Base-by-base conservation (phyloP, 1,140 invertebrate genomes). In the Reticulitermes speratus region DNA sequence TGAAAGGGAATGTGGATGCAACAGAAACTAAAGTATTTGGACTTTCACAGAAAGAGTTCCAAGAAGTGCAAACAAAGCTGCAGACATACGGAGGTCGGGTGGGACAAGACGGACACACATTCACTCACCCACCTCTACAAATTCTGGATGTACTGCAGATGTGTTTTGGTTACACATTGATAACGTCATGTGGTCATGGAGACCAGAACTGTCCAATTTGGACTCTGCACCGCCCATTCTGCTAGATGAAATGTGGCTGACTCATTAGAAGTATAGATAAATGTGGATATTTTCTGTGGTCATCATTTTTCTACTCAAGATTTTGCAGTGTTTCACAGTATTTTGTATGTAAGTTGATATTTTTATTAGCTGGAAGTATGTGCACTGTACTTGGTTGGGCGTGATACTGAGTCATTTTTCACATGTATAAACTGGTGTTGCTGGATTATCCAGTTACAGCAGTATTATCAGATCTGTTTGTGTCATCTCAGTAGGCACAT, bases 71-170 rank as follows among this genome's bases (percentile, higher is more conserved):
- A 23, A 75, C 69, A 65, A 44, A 45, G 9, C 81, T 87, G 52
- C 84, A 86, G 9, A 52, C 86, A 44, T 89, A 86, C 84, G 89
- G 89, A 25, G 86, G 87, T n/a, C 86, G 86, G 23, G 87, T 88
- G 48, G 88, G 89, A 38, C 89, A 89, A 82, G 89, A 89, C 86
- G 89, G 89, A 44, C 88, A 88, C 55, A 87, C 88, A 21, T 86
- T 88, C 85, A 86, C 87, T 32, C 84, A 88, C 82, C 83, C 88
- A 44, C 88, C 89, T 6, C 82, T 89, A 30, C 65, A 85, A 32
- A 84, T 88, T 23, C 65, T 89, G 32, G 82, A 84, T 65, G 69
- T 87, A 12, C 85, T 88, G 16, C 38, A 87, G 38, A 48, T 45
- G 25, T 84, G 65, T 44, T 87, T 88, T 59, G 88, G 88, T 52